Percentiles rank a stretch among this genome's conserved stretches.
phyloP scores from a whole-genome alignment of 2,888 invertebrate genomes.

The Deilephila elpenor region DNA sequence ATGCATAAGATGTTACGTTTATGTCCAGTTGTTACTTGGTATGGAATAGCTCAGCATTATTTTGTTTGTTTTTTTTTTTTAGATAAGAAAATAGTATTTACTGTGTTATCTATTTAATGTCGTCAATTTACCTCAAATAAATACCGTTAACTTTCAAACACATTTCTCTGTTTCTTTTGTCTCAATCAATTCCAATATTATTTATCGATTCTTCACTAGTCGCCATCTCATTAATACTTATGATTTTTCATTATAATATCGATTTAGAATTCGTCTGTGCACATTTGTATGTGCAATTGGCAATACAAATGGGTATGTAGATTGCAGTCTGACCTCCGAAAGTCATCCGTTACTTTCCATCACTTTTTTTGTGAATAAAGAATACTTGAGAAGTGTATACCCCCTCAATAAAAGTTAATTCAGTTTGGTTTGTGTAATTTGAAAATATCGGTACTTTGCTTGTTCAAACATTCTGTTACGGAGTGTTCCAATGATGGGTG shows the following conservation, averaged over 20 bases:
- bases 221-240: neutral
- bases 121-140: no score
- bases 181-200: neutral
- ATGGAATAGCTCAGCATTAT: no score
- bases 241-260: neutral
- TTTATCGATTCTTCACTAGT: neutral
- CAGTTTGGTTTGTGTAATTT: constrained; percentile 10
- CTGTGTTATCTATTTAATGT: no score
- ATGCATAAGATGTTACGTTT: no score
- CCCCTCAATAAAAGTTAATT: constrained; percentile 8
- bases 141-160: no score
- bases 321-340: neutral
- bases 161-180: neutral
- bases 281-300: neutral
- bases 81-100: no score
- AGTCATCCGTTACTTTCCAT: constrained; percentile 9
- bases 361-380: neutral
- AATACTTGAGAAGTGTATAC: constrained; percentile 5
- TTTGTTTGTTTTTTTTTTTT: no score
- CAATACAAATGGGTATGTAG: neutral
- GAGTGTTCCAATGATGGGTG: neutral
- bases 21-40: no score
- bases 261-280: neutral
- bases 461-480: constrained; percentile 3
- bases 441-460: constrained; percentile 14